phyloP scores from a whole-genome alignment of 2,888 invertebrate genomes.

The Xanthia icteritia region DNA sequence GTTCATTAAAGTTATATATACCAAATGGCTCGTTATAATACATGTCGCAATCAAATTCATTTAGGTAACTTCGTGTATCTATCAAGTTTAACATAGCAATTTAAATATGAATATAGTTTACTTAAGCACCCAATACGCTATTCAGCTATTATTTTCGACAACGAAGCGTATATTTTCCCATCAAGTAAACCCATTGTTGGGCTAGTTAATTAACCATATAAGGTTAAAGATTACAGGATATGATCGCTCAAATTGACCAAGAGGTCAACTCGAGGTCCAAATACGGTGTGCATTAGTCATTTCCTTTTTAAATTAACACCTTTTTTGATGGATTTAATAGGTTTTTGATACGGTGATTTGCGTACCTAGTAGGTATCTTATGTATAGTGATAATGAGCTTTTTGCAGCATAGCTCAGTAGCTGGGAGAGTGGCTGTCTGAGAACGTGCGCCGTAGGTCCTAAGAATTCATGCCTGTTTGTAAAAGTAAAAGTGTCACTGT shows the following conservation, averaged over 20 bases:
- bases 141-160: slow-evolving; percentile 38
- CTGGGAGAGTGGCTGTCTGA: neutral
- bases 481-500: neutral
- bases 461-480: neutral
- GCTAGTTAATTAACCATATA: slow-evolving; percentile 55
- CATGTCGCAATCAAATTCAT: neutral
- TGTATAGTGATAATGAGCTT: neutral
- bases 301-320: slow-evolving; percentile 29
- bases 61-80: neutral
- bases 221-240: slow-evolving; percentile 48
- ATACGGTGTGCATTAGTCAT: slow-evolving; percentile 23
- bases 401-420: neutral
- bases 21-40: neutral
- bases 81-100: neutral
- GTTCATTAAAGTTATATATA: neutral
- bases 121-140: neutral
- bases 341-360: neutral
- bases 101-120: neutral
- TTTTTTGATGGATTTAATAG: slow-evolving; percentile 29
- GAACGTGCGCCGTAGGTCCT: neutral
- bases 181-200: slow-evolving; percentile 50
- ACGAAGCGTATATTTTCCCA: slow-evolving; percentile 52
- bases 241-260: slow-evolving; percentile 32
- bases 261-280: slow-evolving; percentile 42
- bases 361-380: neutral